Evolutionary conservation across 1,140 invertebrate genomes (phyloP), one percentile per base, ranked within the genome.

Genomic region (Zophobas morio): DNA sequence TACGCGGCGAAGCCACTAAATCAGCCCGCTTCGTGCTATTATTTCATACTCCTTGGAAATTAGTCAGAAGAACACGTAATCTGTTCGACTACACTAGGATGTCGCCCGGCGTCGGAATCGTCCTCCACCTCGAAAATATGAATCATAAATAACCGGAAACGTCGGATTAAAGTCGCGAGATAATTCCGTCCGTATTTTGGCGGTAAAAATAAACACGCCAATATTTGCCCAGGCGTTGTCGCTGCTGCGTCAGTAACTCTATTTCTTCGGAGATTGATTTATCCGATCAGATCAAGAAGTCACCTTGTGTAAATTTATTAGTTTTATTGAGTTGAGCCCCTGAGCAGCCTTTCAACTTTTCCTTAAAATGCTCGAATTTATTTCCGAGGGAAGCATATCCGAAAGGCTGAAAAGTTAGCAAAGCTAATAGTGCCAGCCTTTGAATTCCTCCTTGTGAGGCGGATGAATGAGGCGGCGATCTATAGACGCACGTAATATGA

Each of bases 31-130:
- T 60, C 35, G 56, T 60, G 56, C 35, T 60, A 66, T 66, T 66
- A 42, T 42, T 66, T 42, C 60, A 66, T 66, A 42, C 6, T 66
- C 20, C 37, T 42, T 42, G 60, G 3, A 66, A 66, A 66, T 42
- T 66, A 66, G 37, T 4, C 60, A 40, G 60, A 51, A 51, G 49
- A 46, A 66, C 60, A 66, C 60, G 60, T 66, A 66, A 66, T 66
- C 20, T 60, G 56, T 35, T 60, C 6, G 56, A 46, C 42, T 3
- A 46, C n/a, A 20, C n/a, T 66, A 42, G 8, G 60, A 1, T 42
- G 37, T 20, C 34, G 4, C 6, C 34, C 33, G 6, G 4, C 49
- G 4, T 4, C 20, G 4, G 8, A 46, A 46, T 46, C 42, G 8
- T 3, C 42, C 8, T 51, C 4, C 20, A 51, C 49, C 49, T 57